A percentile compares a stretch with the other conserved stretches of the same genome.
phyloP scores from a whole-genome alignment of 2,113 vertebrate species.

The Mobula birostris region DNA sequence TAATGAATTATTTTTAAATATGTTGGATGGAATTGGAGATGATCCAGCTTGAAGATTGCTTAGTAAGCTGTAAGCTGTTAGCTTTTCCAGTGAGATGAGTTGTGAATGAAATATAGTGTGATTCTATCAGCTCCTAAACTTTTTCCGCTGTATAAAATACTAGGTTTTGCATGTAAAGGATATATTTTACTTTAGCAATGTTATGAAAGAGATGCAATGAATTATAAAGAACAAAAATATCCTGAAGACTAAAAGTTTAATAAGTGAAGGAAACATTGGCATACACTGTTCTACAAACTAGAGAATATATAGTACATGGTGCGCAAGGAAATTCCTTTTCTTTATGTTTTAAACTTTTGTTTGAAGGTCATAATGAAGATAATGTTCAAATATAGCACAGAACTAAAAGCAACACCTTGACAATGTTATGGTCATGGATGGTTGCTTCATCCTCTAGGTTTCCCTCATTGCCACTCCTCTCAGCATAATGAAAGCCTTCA shows the following conservation, averaged over 20 bases:
- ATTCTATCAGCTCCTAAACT: background rate
- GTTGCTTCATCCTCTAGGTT: background rate
- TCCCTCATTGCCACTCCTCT: background rate
- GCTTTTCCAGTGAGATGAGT: background rate
- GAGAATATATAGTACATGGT: background rate
- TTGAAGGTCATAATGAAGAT: background rate
- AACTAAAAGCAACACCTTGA: no score
- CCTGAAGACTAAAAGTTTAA: background rate
- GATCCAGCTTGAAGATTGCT: background rate
- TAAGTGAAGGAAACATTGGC: background rate
- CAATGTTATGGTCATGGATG: background rate
- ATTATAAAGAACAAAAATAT: constrained; percentile 1
- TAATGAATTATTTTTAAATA: background rate
- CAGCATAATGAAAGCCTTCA: background rate
- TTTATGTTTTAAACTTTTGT: background rate
- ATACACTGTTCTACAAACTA: background rate
- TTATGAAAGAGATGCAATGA: background rate
- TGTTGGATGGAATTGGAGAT: background rate
- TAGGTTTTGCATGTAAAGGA: background rate
- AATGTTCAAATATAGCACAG: background rate
- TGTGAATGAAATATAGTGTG: background rate
- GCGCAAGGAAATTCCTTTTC: background rate
- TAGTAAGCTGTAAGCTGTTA: background rate
- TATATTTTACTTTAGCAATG: background rate
- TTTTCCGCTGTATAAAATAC: no score